These are phyloP conservation scores for Mayetiola destructor DNA, from an alignment of 2,888 invertebrate species.

Conservation along the genomic window DNA sequence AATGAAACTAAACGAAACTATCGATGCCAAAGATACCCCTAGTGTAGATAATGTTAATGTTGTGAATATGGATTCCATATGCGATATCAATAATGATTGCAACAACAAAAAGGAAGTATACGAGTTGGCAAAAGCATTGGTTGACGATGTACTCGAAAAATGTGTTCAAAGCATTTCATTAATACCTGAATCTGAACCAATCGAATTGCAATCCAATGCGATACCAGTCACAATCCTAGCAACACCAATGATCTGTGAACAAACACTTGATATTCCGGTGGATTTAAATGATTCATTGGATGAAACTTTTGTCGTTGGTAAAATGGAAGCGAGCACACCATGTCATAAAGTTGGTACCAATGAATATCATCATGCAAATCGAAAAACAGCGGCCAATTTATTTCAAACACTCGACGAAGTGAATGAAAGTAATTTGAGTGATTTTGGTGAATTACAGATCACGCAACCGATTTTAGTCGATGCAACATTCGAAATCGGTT, in stretches of 20 bases:
- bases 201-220: background rate
- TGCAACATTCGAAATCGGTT: background rate
- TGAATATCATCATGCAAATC: background rate
- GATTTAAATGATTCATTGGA: conserved; percentile 15
- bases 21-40: conserved; percentile 6
- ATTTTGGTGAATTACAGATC: background rate
- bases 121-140: conserved; percentile 19
- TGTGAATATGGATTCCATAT: background rate
- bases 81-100: background rate
- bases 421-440: background rate
- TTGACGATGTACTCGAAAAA: conserved; percentile 21
- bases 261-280: background rate
- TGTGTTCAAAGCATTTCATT: background rate
- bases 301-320: conserved; percentile 11
- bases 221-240: too few relatives aligned
- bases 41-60: background rate
- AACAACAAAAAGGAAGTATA: conserved; percentile 7
- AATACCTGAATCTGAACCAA: background rate
- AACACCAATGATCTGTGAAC: background rate
- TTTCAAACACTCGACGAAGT: background rate
- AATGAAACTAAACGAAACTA: background rate
- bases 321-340: conserved; percentile 19
- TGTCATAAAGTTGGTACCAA: conserved; percentile 9
- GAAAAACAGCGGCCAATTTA: background rate
- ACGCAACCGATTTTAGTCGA: background rate